Evolutionary conservation across 2,888 invertebrate species (phyloP), one percentile per base, ranked within the genome.

Genomic region (Tipula lateralis): DNA sequence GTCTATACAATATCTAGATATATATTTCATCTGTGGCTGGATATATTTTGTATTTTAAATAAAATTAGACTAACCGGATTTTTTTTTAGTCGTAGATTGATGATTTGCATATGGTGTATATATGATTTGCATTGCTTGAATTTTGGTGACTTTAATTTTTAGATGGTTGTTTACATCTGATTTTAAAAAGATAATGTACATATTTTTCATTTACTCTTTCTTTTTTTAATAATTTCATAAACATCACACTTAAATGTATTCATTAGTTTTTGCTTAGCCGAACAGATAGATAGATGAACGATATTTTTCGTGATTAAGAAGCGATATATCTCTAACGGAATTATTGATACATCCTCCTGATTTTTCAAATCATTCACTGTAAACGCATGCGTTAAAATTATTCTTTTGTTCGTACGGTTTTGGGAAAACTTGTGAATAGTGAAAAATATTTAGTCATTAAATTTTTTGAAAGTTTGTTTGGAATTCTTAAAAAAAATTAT

Each of bases 201-300:
- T n/a, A n/a, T n/a, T n/a, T n/a, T 50, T 66, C 66, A 66, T 66
- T 66, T 66, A 66, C 66, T 66, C 66, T 66, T 66, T 39, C 24
- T 66, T 9, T 66, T 66, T 24, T 3, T 66, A n/a, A 50, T 7
- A 50, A 50, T 16, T 50, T 50, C 1, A 16, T 16, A 6, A 50
- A 9, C 36, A 13, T 66, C 66, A 66, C 44, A 9, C 19, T 66
- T 9, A 66, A 24, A 9, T 24, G 9, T 66, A 24, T 66, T 66
- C 66, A 66, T 24, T 66, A 66, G 66, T 66, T 66, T 66, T 66
- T 66, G 66, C 66, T 3, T 24, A 24, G 12, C 24, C 19, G 9
- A 24, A 24, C 7, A 50, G 44, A 50, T 66, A 66, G 66, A 66
- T 66, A 66, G 66, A 66, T 66, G 24, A 12, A 3, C 9, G 24